Percentiles rank a stretch among this genome's conserved stretches.
These are phyloP conservation scores for Diplodus sargus DNA, from an alignment of 2,797 vertebrate species.

Conservation along the genomic window DNA sequence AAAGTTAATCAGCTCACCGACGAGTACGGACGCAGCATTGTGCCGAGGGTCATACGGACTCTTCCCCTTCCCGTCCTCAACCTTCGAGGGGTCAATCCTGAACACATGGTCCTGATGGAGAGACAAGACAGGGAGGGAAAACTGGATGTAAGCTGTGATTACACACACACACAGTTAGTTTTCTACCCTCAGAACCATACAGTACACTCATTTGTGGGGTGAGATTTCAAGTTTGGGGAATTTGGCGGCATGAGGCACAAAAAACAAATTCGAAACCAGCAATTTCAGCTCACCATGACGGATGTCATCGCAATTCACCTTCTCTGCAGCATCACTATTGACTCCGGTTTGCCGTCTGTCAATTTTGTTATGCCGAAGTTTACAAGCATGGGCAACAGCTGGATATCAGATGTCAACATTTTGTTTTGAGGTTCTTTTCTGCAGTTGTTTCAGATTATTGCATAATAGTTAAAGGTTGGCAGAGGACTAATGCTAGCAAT, in stretches of 20 bases:
- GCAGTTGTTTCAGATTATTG: not conserved
- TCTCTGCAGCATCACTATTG: not conserved
- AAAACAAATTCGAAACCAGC: slow-evolving; percentile 1
- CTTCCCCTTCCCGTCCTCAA: slow-evolving; percentile 96
- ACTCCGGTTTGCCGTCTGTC: not conserved
- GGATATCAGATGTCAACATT: not conserved
- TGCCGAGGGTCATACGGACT: slow-evolving; percentile 95
- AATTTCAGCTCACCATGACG: not conserved
- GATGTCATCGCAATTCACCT: slow-evolving; percentile 8
- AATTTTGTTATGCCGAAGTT: not conserved
- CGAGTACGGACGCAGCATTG: slow-evolving; percentile 90
- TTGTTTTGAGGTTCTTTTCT: not conserved
- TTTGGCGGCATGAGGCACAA: not conserved
- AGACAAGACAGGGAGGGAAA: not conserved
- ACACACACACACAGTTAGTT: not conserved
- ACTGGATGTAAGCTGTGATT: not conserved
- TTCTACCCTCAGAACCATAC: too few species aligned
- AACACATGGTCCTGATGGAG: slow-evolving; percentile 90
- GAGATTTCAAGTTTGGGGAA: not conserved
- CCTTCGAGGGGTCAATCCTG: slow-evolving; percentile 83
- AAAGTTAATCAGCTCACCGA: slow-evolving; percentile 81
- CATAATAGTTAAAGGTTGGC: not conserved
- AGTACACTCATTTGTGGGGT: not conserved
- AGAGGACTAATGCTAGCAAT: not conserved
- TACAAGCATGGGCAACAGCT: not conserved